These are phyloP conservation scores for Cordilura impudica DNA, from an alignment of 2,888 invertebrate genomes.

Conservation along the genomic window DNA sequence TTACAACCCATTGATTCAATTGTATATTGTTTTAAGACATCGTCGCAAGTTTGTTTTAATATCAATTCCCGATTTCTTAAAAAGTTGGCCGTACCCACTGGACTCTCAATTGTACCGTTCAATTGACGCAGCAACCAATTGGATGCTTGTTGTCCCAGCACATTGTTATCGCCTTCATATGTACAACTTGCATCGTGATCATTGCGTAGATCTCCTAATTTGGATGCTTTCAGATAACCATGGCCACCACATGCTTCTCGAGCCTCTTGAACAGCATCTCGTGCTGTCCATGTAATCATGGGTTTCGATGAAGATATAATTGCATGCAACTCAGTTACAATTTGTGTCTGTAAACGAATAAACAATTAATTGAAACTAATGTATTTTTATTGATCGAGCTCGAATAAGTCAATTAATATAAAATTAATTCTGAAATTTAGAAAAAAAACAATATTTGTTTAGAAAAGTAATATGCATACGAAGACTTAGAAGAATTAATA, in stretches of 20 bases:
- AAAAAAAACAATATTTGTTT: too few species aligned
- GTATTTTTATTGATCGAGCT: too few species aligned
- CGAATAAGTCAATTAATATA: too few species aligned
- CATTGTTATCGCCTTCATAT: slow-evolving; percentile 96
- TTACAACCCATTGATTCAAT: slow-evolving; percentile 73
- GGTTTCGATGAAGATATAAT: slow-evolving; percentile 83
- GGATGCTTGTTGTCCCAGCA: slow-evolving; percentile 91
- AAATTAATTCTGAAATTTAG: too few species aligned
- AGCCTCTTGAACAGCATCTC: slow-evolving; percentile 89
- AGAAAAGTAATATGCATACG: too few species aligned
- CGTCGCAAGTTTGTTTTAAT: slow-evolving; percentile 70
- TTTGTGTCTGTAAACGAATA: slow-evolving; percentile 71
- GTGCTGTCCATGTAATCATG: slow-evolving; percentile 85
- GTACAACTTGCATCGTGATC: slow-evolving; percentile 94
- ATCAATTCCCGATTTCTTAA: slow-evolving; percentile 80
- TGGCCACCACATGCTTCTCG: slow-evolving; percentile 93
- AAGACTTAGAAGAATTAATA: too few species aligned
- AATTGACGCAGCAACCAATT: slow-evolving; percentile 88
- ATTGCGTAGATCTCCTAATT: slow-evolving; percentile 89
- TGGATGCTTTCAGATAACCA: slow-evolving; percentile 87
- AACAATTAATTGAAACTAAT: too few species aligned
- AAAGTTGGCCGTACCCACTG: slow-evolving; percentile 85
- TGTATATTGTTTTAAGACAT: slow-evolving; percentile 60
- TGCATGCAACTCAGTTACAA: slow-evolving; percentile 83
- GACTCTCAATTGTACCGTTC: slow-evolving; percentile 80